Conservation (phyloP, 1,140 invertebrate genomes). For the Drosophila busckii region DNA sequence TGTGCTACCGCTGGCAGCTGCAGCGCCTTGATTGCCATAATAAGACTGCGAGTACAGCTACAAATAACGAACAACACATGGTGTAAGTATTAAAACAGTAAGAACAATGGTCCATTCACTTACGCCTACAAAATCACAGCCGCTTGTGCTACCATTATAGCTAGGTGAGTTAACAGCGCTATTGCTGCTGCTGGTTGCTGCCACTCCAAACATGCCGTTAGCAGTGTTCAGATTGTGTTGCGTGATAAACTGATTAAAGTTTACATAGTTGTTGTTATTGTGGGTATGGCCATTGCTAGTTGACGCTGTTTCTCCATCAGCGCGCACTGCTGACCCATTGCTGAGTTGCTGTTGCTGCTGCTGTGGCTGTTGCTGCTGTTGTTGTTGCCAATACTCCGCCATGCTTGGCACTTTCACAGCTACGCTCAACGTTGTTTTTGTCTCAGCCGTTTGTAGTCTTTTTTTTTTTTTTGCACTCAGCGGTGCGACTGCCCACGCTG, state of each 20-base stretch:
- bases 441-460: no score
- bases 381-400: slow-evolving; percentile 51
- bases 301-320: slow-evolving; percentile 13
- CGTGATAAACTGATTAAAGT: slow-evolving; percentile 76
- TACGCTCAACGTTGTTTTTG: not conserved
- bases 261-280: slow-evolving; percentile 72
- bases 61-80: not conserved
- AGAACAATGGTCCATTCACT: slow-evolving; percentile 10
- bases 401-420: slow-evolving; percentile 19
- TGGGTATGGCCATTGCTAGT: slow-evolving; percentile 21
- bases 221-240: slow-evolving; percentile 62
- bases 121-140: slow-evolving; percentile 42
- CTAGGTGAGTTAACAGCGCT: slow-evolving; percentile 4
- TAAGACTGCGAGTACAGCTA: slow-evolving; percentile 34
- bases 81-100: not conserved
- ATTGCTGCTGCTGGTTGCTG: not conserved
- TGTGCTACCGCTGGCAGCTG: slow-evolving; percentile 1
- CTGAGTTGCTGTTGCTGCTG: slow-evolving; percentile 25
- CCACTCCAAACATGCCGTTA: slow-evolving; percentile 42
- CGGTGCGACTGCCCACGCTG: slow-evolving; percentile 19
- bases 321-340: slow-evolving; percentile 24
- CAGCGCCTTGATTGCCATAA: slow-evolving; percentile 40
- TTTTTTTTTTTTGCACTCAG: slow-evolving; percentile 6
- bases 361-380: slow-evolving; percentile 1
- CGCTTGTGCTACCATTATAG: slow-evolving; percentile 3